These are phyloP conservation scores for Silurus aristotelis DNA, from an alignment of 2,797 vertebrate species.

Conservation along the genomic window DNA sequence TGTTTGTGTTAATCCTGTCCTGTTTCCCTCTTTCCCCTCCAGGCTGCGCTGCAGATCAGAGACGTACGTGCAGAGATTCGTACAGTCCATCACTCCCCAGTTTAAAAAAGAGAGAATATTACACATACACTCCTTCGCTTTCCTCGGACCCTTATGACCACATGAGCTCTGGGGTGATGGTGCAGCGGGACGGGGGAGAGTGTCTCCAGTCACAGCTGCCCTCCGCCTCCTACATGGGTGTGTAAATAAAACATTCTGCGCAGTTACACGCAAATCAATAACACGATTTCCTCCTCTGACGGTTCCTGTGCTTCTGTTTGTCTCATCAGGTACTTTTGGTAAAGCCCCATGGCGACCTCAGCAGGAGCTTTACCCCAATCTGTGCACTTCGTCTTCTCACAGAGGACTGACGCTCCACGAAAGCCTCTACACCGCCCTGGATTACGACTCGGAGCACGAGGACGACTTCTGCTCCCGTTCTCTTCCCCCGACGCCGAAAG, in stretches of 20 bases:
- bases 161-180: constrained; percentile 63
- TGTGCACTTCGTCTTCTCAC: constrained; percentile 58
- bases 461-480: constrained; percentile 58
- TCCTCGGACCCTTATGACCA: constrained; percentile 78
- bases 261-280: too few species aligned
- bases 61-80: constrained; percentile 69
- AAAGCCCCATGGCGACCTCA: constrained; percentile 86
- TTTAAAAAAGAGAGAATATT: constrained; percentile 78
- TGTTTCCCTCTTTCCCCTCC: constrained; percentile 25
- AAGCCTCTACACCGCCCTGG: constrained; percentile 72
- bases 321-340: constrained; percentile 88
- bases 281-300: too few species aligned
- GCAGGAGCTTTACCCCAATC: constrained; percentile 72
- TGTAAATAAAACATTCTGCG: constrained; percentile 46
- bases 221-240: constrained; percentile 86
- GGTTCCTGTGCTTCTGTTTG: neutral
- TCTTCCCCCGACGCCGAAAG: constrained; percentile 62
- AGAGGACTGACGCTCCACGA: constrained; percentile 69
- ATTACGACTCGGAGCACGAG: constrained; percentile 74
- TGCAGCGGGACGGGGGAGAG: constrained; percentile 70
- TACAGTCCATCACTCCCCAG: constrained; percentile 71
- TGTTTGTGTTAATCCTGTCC: neutral
- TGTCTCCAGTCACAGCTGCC: constrained; percentile 65
- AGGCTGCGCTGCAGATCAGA: constrained; percentile 80
- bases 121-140: constrained; percentile 61